Evolutionary conservation across 1,140 invertebrate species (phyloP).

Genomic region (Liolophura sinensis): DNA sequence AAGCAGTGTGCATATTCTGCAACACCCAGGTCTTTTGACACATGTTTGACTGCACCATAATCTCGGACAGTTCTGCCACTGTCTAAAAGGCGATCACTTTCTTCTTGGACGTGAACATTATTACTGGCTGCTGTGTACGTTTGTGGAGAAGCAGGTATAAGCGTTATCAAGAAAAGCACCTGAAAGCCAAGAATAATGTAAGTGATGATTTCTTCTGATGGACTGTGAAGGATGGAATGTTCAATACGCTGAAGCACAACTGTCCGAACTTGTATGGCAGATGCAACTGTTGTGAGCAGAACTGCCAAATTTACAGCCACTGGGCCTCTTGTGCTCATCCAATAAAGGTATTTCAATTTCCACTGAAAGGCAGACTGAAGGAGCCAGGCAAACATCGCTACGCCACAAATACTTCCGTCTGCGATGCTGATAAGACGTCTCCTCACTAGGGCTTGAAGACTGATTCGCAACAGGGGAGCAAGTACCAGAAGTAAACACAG

Average conservation of each 20-base stretch:
- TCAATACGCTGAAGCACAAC: conserved; percentile 34
- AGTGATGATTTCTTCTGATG: conserved; percentile 57
- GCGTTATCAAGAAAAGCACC: conserved; percentile 45
- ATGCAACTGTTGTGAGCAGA: conserved; percentile 67
- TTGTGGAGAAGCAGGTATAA: conserved; percentile 39
- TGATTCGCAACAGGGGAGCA: conserved; percentile 65
- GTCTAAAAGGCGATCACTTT: conserved; percentile 60
- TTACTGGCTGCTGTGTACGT: conserved; percentile 33
- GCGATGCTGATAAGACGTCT: conserved; percentile 60
- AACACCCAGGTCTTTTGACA: conserved; percentile 73
- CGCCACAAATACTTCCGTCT: conserved; percentile 71
- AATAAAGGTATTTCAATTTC: conserved; percentile 66
- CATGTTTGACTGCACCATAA: conserved; percentile 67
- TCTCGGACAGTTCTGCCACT: conserved; percentile 48
- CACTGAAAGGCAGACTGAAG: conserved; percentile 77
- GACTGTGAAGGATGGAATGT: conserved; percentile 57
- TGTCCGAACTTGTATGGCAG: conserved; percentile 53
- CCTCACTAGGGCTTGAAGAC: conserved; percentile 68
- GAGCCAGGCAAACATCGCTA: conserved; percentile 75
- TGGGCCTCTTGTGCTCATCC: conserved; percentile 71
- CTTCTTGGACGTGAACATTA: conserved; percentile 36
- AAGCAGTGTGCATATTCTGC: conserved; percentile 74
- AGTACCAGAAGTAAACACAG: conserved; percentile 62
- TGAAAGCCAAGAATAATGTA: conserved; percentile 38
- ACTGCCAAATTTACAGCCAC: conserved; percentile 69